Base-by-base conservation (phyloP, 2,113 vertebrate genomes). In the Genyomyrus donnyi region DNA sequence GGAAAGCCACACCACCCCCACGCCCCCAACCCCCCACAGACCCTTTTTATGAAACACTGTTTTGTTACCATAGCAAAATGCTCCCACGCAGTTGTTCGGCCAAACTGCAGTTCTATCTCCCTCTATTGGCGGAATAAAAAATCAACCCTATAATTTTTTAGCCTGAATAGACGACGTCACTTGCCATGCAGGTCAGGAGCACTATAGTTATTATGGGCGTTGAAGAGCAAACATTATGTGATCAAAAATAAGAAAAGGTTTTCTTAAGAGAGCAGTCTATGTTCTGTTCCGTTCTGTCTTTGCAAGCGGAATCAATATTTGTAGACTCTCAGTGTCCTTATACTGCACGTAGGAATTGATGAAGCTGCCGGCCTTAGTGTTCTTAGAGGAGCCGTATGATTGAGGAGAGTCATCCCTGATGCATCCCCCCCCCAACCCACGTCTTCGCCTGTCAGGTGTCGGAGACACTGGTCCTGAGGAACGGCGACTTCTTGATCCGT, bases 401-500 rank as follows among this genome's bases (percentile, higher is more conserved):
- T 24, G 21, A 56, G 39, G 49, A 58, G 50, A 13, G 42, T 39
- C 10, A 9, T 19, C 84, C 77, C 77, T 45, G 77, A 45, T 19
- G 19, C 77, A 21, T 27, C n/a, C 9, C n/a, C 5, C 17, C 74
- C 19, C 46, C 62, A 35, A 66, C 45, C 89, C 49, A 17, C 49
- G 45, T 11, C 11, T 66, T 66, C 39, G 62, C 5, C 50, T 0
- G 11, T 3, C 91, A 99, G 98, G 98, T 98, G 52, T 98, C 98
- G 0, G 98, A 99, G 95, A 97, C 97, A 42, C 94, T 99, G 85
- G 97, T 99, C 46, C 92, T 97, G 91, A 96, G 97, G 46, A 99
- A 98, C 0, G 98, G 98, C 0, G 98, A 99, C 92, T 99, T 99
- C 93, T 95, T 99, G 19, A 98, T 99, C 89, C 97, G 98, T 0